Evolutionary conservation across 64 coral and sea anemone species (phyloP).

Genomic region (Acropora tenuis): DNA sequence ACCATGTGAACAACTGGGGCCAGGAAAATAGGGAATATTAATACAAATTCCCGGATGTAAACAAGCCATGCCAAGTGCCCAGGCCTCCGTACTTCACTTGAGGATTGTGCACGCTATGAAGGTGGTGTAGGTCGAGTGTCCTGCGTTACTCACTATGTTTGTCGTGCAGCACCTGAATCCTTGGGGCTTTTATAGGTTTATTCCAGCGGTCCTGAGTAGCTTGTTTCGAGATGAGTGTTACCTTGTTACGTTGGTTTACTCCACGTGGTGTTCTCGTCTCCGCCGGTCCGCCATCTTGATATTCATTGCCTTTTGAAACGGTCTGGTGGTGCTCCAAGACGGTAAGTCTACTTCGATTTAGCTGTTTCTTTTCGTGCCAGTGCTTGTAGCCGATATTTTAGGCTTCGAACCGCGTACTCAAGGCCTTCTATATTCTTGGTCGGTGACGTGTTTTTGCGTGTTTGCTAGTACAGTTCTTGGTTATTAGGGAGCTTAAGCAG

Average conservation of each 20-base stretch:
- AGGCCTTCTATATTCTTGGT: neutral
- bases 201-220: neutral
- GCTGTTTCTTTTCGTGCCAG: neutral
- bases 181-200: neutral
- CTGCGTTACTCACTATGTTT: neutral
- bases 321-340: neutral
- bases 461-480: no score
- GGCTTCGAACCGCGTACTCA: neutral
- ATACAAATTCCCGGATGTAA: neutral
- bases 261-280: neutral
- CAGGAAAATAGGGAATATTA: neutral
- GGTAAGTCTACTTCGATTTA: neutral
- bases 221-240: neutral
- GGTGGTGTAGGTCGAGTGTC: no score
- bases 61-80: neutral
- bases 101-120: neutral
- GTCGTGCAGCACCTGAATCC: conserved; percentile 4
- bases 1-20: neutral
- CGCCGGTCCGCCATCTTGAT: conserved; percentile 2
- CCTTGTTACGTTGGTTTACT: neutral
- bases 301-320: neutral
- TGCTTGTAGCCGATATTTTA: neutral
- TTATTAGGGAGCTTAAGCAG: no score
- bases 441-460: no score
- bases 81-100: neutral